phyloP scores from a whole-genome alignment of 2,113 vertebrate genomes.

The Thalassarche chlororhynchos region DNA sequence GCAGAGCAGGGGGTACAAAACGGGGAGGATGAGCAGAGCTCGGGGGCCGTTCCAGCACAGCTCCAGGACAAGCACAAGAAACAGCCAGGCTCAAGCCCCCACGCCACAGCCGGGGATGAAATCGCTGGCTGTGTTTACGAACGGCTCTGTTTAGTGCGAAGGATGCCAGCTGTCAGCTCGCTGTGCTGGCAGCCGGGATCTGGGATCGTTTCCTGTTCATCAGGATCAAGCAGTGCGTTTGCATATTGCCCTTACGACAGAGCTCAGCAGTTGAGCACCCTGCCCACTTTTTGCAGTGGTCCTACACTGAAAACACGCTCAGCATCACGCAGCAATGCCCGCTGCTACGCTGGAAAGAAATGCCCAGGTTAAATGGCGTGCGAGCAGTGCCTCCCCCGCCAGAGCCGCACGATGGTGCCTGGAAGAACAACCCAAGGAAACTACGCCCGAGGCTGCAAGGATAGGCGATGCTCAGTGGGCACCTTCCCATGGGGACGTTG shows the following conservation, averaged over 20 bases:
- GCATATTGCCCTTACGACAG: fast-evolving
- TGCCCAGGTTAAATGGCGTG: fast-evolving
- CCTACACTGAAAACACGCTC: neutral
- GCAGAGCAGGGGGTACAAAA: fast-evolving
- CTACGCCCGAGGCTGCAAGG: fast-evolving
- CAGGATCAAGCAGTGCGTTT: neutral
- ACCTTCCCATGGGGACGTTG: neutral
- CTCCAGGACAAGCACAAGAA: fast-evolving
- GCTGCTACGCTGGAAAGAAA: fast-evolving
- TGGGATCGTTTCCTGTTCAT: neutral
- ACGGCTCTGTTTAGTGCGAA: fast-evolving
- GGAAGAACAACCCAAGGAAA: neutral
- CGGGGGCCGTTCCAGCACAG: fast-evolving
- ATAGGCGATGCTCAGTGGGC: neutral
- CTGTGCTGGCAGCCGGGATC: neutral
- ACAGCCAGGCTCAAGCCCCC: neutral
- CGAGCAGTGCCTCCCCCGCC: neutral
- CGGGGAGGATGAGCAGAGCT: neutral
- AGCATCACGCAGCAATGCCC: neutral
- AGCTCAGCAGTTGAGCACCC: neutral
- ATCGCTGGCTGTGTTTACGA: neutral
- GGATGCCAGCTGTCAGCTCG: neutral
- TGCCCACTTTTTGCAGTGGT: fast-evolving
- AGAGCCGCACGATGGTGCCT: fast-evolving
- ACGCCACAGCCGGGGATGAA: fast-evolving